Evolutionary conservation across 2,113 vertebrate genomes (phyloP).

Genomic region (Coturnix japonica): DNA sequence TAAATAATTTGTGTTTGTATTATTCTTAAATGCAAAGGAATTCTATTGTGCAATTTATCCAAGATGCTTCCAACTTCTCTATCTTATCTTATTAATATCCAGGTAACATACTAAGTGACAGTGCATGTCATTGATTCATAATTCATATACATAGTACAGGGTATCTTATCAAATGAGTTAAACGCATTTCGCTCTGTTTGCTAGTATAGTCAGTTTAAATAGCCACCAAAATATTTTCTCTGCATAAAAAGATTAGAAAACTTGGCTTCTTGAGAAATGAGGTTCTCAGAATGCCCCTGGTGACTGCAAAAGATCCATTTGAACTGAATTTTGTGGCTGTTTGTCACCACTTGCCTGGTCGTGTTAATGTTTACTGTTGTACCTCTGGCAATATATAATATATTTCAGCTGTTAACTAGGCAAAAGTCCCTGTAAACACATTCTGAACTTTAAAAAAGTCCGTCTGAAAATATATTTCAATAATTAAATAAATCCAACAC

Average conservation of each 20-base stretch:
- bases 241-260: neutral
- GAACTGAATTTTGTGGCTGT: neutral
- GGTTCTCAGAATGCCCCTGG: neutral
- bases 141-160: conserved; percentile 15
- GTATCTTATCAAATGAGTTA: conserved; percentile 29
- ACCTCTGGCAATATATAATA: neutral
- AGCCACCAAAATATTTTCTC: conserved; percentile 29
- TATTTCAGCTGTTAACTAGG: neutral
- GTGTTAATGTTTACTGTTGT: neutral
- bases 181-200: conserved; percentile 37
- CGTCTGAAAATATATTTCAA: conserved; percentile 37
- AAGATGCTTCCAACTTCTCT: neutral
- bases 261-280: neutral
- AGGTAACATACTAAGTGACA: conserved; percentile 30
- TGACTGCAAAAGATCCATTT: neutral
- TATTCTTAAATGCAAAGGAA: conserved; percentile 12
- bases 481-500: neutral
- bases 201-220: conserved; percentile 31
- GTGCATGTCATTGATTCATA: conserved; percentile 39
- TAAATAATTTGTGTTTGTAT: neutral
- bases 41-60: neutral
- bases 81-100: conserved; percentile 47
- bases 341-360: neutral
- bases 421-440: neutral
- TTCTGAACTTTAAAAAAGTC: neutral